Evolutionary conservation across 2,797 vertebrate genomes (phyloP), one percentile per base, ranked within the genome.

Genomic region (Rhadinocentrus ornatus): DNA sequence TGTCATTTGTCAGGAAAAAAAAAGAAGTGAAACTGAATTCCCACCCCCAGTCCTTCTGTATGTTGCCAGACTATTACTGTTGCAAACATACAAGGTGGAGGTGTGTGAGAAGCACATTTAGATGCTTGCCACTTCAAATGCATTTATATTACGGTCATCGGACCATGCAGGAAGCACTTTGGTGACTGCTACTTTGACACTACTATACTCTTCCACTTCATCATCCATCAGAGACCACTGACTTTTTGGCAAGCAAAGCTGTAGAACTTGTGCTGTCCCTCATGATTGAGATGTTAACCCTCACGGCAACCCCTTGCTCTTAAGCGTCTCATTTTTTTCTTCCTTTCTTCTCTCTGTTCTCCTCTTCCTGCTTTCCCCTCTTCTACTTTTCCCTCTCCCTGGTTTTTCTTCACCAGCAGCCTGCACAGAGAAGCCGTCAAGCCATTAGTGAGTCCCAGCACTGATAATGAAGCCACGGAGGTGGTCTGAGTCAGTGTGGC

Each of bases 11-110:
- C 92, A 93, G 81, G 73, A 68, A 78, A 60, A 57, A 88, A 75
- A 88, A 34, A 34, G 13, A 37, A 37, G 86, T 92, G 92, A 92
- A 93, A 89, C 87, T 89, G 81, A 83, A 82, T 92, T 91, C 24
- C 93, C 95, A 93, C 95, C 95, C 93, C 94, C 95, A 93, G 86
- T 93, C 95, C 94, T 83, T 95, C 95, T 95, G 94, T 92, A 95
- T 87, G 84, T 88, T 91, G 88, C 66, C 88, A 91, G 89, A 88
- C 91, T 92, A 86, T 68, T 85, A 77, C 84, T 63, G 86, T 88
- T 91, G 89, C 75, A 88, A 91, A 92, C 81, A 86, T n/a, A 55
- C 66, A 81, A 93, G 89, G 91, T 92, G 86, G 84, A 74, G 61
- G 78, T 44, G 55, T 68, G 69, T 67, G 56, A 48, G 39, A 70